Evolutionary conservation across 1,140 invertebrate genomes (phyloP).

Genomic region (Calosoma granatense): DNA sequence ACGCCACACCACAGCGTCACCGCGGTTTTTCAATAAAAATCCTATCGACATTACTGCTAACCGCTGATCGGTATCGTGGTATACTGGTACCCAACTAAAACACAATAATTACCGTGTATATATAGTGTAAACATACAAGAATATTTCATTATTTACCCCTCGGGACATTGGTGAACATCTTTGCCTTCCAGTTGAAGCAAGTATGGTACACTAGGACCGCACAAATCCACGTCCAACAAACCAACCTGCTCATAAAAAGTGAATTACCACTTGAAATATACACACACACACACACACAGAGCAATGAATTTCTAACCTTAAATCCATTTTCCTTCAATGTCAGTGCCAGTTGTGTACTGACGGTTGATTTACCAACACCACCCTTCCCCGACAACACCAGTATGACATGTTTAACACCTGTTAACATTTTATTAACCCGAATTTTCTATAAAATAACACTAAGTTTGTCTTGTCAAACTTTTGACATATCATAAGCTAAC

Average conservation of each 20-base stretch:
- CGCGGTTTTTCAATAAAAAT: conserved; percentile 69
- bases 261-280: conserved; percentile 11
- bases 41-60: conserved; percentile 89
- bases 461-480: no score
- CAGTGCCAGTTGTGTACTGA: conserved; percentile 80
- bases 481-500: no score
- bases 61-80: conserved; percentile 74
- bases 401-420: conserved; percentile 80
- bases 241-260: conserved; percentile 52
- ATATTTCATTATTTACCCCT: conserved; percentile 22
- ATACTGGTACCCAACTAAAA: conserved; percentile 78
- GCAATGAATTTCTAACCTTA: conserved; percentile 61
- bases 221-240: conserved; percentile 86
- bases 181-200: conserved; percentile 58
- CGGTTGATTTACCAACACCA: conserved; percentile 92
- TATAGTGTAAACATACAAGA: neutral
- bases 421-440: conserved; percentile 39
- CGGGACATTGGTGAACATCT: conserved; percentile 72
- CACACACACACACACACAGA: neutral
- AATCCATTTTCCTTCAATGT: conserved; percentile 68
- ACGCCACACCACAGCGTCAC: conserved; percentile 90
- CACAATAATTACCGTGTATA: neutral
- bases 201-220: conserved; percentile 74
- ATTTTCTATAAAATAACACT: no score
- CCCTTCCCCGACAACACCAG: conserved; percentile 94